Conservation (phyloP, 2,888 invertebrate species). For the Chrysotoxum bicinctum region DNA sequence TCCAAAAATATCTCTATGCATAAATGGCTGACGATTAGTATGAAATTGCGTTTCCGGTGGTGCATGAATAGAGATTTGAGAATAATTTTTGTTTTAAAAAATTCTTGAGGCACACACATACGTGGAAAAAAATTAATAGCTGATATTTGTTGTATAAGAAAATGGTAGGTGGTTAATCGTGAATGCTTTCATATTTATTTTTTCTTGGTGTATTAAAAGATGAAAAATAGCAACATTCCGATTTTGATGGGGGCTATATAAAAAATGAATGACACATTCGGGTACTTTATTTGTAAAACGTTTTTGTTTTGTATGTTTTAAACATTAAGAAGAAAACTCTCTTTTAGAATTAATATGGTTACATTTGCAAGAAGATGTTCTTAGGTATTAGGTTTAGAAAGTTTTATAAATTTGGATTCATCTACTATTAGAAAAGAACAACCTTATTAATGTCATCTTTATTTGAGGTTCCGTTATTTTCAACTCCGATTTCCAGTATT, state of each 20-base stretch:
- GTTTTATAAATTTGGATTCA: too few relatives aligned
- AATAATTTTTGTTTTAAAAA: conserved; percentile 47
- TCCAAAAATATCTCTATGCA: conserved; percentile 31
- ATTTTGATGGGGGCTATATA: not conserved
- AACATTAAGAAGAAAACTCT: too few relatives aligned
- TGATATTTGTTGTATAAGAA: conserved; percentile 2
- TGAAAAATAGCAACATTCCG: not conserved
- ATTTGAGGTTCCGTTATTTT: too few relatives aligned
- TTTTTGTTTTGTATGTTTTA: not conserved
- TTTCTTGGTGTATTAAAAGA: not conserved
- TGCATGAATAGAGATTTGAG: conserved; percentile 58
- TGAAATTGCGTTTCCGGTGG: conserved; percentile 36
- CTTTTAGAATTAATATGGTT: too few relatives aligned
- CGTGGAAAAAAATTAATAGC: conserved; percentile 61
- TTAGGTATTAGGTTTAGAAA: too few relatives aligned
- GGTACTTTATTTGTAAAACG: not conserved
- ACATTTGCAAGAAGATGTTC: too few relatives aligned
- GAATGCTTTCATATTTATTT: not conserved
- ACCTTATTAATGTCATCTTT: too few relatives aligned
- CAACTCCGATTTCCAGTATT: too few relatives aligned
- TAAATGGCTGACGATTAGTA: conserved; percentile 55
- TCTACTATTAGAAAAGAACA: too few relatives aligned
- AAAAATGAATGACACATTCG: not conserved
- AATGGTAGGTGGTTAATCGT: conserved; percentile 22
- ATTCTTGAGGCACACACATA: conserved; percentile 58